Base-by-base conservation (phyloP, 2,797 vertebrate species). In the Nannoperca australis region DNA sequence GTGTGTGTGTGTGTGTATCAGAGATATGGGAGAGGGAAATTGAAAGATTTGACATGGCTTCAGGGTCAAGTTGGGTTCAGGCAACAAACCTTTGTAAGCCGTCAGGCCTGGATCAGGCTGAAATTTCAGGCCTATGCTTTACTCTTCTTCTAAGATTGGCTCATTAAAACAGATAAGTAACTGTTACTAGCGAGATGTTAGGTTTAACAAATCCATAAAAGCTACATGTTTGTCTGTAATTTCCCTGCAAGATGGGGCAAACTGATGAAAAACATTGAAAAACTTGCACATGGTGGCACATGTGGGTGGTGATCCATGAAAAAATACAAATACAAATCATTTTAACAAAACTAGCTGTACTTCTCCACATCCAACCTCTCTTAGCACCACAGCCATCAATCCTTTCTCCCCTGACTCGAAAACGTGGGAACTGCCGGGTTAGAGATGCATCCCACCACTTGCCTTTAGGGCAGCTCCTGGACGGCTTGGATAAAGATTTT, bases 401-500 rank as follows among this genome's bases (percentile, higher is more conserved):
- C 68, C 44, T 54, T 54, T 32, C 24, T 63, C n/a, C 50, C 55
- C 2, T 38, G 47, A 30, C 40, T 69, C 15, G 11, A 76, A 70
- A 78, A 49, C 12, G n/a, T 69, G 30, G 73, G 63, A 76, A 32
- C 53, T 64, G 64, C 38, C 2, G 17, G 9, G 76, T 61, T 61
- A 74, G 62, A 78, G 47, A 84, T 66, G 64, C 79, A 82, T 45
- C 79, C 74, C 60, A 70, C 45, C 32, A 47, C 73, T 60, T 84
- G 76, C 79, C 83, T 88, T 55, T 0, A 60, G 69, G 83, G 83
- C 76, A 82, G 82, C 78, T 79, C 56, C 55, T 49, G 82, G 78
- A 69, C 14, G 3, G 30, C 51, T 61, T 10, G 53, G 78, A 85
- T 75, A 82, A 78, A 83, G 75, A 73, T 50, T 84, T 84, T 76